These are phyloP conservation scores for Heliconius eleuchia DNA, from an alignment of 1,140 invertebrate species.

Conservation along the genomic window DNA sequence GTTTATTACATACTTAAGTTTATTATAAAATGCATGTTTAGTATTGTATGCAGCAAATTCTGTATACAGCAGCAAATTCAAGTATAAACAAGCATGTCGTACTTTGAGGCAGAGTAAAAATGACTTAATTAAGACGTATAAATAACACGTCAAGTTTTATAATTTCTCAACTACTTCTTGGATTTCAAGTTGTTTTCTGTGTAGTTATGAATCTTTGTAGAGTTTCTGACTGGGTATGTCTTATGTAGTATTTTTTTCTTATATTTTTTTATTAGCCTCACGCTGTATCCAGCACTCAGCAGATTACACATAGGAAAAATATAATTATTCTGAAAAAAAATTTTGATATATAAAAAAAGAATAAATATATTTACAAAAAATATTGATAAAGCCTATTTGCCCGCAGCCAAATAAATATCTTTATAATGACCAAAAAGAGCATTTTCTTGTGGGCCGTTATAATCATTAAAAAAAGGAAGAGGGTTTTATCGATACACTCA, in stretches of 20 bases:
- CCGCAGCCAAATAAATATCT: constrained; percentile 6
- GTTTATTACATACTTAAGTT: not conserved
- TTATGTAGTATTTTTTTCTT: too few species aligned
- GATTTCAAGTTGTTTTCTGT: not conserved
- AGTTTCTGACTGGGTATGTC: not conserved
- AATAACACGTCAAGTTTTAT: not conserved
- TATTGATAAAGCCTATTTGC: not conserved
- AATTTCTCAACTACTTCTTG: not conserved
- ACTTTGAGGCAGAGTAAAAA: not conserved
- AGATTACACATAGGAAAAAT: too few species aligned
- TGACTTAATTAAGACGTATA: not conserved
- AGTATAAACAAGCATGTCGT: not conserved
- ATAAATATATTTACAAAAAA: not conserved
- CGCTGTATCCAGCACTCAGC: too few species aligned
- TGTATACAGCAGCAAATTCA: not conserved
- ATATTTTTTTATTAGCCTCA: too few species aligned
- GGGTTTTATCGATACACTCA: constrained; percentile 19
- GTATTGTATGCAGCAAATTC: not conserved
- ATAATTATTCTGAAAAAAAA: not conserved
- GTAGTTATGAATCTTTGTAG: not conserved
- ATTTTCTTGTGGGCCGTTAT: constrained; percentile 13
- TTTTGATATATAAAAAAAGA: not conserved
- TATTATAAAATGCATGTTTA: not conserved
- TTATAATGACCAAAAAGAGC: constrained; percentile 10
- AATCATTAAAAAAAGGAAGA: constrained; percentile 22